A percentile compares a stretch with the other conserved stretches of the same genome.
These are phyloP conservation scores for Campopleginae sp. DNA, from an alignment of 2,888 invertebrate genomes.

Conservation along the genomic window DNA sequence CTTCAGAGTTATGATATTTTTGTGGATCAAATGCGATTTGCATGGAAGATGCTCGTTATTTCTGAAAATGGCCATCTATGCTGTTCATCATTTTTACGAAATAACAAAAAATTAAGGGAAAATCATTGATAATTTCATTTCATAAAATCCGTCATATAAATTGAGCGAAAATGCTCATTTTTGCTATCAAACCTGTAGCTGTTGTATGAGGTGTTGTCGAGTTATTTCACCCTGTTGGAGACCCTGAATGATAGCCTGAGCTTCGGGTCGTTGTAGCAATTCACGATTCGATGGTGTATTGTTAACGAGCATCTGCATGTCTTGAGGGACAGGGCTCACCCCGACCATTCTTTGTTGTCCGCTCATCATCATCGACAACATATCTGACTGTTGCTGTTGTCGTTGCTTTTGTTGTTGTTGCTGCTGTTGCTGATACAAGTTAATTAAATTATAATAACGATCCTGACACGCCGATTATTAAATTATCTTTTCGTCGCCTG, in stretches of 20 bases:
- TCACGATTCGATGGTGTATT: constrained; percentile 86
- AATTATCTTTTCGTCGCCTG: too few relatives aligned
- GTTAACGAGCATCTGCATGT: constrained; percentile 84
- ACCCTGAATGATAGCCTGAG: constrained; percentile 91
- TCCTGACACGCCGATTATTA: not conserved
- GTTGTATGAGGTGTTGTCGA: constrained; percentile 90
- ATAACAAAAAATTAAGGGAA: not conserved
- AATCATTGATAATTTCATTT: not conserved
- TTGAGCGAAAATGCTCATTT: not conserved
- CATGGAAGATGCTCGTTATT: not conserved
- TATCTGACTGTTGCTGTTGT: constrained; percentile 80
- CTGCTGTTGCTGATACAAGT: constrained; percentile 79
- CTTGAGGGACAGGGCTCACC: constrained; percentile 84
- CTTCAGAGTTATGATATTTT: too few relatives aligned
- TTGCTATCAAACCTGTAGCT: constrained; percentile 85
- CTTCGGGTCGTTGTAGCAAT: constrained; percentile 90
- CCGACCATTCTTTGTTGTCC: constrained; percentile 86
- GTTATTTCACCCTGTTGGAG: constrained; percentile 92
- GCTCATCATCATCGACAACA: constrained; percentile 87
- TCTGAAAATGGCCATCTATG: not conserved
- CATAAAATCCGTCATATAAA: not conserved
- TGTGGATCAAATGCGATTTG: not conserved
- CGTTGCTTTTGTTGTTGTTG: constrained; percentile 81
- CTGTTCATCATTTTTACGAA: not conserved
- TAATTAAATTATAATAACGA: not conserved